These are phyloP conservation scores for Syritta pipiens DNA, from an alignment of 2,888 invertebrate species.

Conservation along the genomic window DNA sequence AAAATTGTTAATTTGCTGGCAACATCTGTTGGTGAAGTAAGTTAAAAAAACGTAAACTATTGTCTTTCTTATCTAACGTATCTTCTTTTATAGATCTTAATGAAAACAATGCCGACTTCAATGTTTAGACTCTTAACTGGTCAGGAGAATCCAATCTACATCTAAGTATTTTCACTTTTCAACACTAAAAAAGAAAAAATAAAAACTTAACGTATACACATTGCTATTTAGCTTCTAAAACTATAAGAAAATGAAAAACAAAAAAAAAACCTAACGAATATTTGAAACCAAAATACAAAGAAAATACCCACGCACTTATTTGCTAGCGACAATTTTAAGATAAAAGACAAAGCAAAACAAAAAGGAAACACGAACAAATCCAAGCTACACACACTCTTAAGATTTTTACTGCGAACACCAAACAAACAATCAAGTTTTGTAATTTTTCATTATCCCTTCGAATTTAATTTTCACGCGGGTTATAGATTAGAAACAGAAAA, in stretches of 20 bases:
- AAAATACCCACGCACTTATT: constrained; percentile 61
- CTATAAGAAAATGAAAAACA: no score
- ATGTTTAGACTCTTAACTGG: constrained; percentile 99
- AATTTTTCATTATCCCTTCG: constrained; percentile 20
- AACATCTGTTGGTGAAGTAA: constrained; percentile 99
- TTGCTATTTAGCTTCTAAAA: constrained; percentile 57
- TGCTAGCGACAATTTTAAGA: constrained; percentile 41
- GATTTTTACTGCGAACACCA: constrained; percentile 53
- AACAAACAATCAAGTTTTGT: constrained; percentile 46
- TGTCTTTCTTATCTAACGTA: neutral
- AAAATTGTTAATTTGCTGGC: constrained; percentile 99
- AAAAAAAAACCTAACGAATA: constrained; percentile 56
- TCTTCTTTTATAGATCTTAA: constrained; percentile 89
- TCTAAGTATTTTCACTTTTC: constrained; percentile 81
- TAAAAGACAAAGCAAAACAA: neutral
- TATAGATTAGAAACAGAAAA: neutral
- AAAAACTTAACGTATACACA: constrained; percentile 57
- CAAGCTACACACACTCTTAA: constrained; percentile 47
- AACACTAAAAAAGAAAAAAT: constrained; percentile 70
- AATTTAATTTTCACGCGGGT: constrained; percentile 27
- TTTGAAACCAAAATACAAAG: constrained; percentile 59
- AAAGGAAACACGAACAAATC: constrained; percentile 31
- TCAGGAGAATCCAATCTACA: constrained; percentile 99
- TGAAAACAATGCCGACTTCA: constrained; percentile 99
- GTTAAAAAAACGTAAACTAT: constrained; percentile 64